Conservation (phyloP, 2,888 invertebrate species). For the Pammene fasciana region DNA sequence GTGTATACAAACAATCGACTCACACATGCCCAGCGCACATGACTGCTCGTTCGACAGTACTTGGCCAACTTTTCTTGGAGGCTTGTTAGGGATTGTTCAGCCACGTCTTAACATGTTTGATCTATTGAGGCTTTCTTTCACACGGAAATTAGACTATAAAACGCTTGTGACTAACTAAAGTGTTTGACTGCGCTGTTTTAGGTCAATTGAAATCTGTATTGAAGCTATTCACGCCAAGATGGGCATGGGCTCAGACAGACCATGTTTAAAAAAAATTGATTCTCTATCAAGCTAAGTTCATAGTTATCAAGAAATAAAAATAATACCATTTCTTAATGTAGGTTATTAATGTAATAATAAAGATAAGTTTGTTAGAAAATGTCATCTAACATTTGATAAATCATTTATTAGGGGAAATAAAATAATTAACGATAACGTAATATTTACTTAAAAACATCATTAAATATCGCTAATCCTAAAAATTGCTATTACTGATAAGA, state of each 20-base stretch:
- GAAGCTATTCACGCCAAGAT: background rate
- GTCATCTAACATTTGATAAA: too few species aligned
- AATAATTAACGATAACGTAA: background rate
- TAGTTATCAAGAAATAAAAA: too few species aligned
- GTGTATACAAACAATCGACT: slow-evolving; percentile 69
- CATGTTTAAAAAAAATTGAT: too few species aligned
- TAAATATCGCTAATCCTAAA: background rate
- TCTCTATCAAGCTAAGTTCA: too few species aligned
- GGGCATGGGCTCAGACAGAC: too few species aligned
- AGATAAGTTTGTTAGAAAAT: too few species aligned
- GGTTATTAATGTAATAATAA: too few species aligned
- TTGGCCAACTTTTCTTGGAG: slow-evolving; percentile 23
- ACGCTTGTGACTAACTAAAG: background rate
- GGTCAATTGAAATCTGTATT: background rate
- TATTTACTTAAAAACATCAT: background rate
- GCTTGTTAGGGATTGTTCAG: background rate
- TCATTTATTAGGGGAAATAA: background rate
- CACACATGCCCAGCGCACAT: slow-evolving; percentile 41
- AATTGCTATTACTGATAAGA: slow-evolving; percentile 5
- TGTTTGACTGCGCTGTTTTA: background rate
- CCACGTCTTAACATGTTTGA: slow-evolving; percentile 9
- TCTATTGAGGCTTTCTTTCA: background rate
- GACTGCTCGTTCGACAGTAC: slow-evolving; percentile 28
- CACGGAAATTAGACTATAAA: background rate
- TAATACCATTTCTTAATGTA: too few species aligned